These are phyloP conservation scores for Ephialtes manifestator DNA, from an alignment of 2,888 invertebrate genomes.

Conservation along the genomic window DNA sequence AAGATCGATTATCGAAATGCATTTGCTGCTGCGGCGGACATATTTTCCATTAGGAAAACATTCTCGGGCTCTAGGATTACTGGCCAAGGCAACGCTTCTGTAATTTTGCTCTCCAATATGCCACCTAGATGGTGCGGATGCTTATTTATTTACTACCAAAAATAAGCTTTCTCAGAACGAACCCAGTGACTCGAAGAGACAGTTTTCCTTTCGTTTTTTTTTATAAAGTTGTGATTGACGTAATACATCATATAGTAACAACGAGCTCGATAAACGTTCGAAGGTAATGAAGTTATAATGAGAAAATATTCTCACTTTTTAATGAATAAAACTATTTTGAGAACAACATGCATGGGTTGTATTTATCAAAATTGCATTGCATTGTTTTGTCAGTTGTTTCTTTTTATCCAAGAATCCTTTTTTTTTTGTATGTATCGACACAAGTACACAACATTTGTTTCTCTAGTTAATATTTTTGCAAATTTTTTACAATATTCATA, in stretches of 20 bases:
- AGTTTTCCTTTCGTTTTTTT: constrained; percentile 19
- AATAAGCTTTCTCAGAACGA: constrained; percentile 57
- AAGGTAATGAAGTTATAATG: constrained; percentile 46
- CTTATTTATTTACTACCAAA: constrained; percentile 70
- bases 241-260: constrained; percentile 35
- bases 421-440: neutral
- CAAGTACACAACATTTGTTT: neutral
- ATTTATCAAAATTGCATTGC: neutral
- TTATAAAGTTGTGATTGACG: constrained; percentile 43
- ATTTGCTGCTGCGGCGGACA: neutral
- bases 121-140: constrained; percentile 51
- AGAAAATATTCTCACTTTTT: neutral
- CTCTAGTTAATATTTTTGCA: neutral
- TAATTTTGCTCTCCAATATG: constrained; percentile 39
- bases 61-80: neutral
- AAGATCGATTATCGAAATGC: neutral
- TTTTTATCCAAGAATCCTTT: neutral
- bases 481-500: neutral
- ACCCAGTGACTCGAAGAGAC: constrained; percentile 18
- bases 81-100: constrained; percentile 33
- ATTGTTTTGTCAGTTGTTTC: constrained; percentile 38
- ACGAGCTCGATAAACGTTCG: constrained; percentile 14
- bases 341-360: neutral
- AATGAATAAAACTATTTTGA: neutral
- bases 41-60: neutral